These are phyloP conservation scores for Entomyzon cyanotis DNA, from an alignment of 2,113 vertebrate genomes.

Conservation along the genomic window DNA sequence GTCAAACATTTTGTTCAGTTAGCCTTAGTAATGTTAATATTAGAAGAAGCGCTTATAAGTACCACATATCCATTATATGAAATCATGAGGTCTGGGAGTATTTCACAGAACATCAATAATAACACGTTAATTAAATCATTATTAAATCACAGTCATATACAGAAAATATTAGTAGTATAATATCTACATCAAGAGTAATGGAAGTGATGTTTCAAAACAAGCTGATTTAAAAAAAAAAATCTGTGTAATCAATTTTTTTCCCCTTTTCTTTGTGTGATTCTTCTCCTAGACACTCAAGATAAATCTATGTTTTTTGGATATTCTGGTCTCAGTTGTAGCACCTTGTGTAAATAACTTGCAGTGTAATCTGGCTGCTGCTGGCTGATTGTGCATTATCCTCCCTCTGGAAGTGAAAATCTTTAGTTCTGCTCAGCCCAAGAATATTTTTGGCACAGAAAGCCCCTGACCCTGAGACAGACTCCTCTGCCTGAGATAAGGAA, in stretches of 20 bases:
- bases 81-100: not conserved
- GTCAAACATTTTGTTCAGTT: not conserved
- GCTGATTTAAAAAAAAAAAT: accelerated
- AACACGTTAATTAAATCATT: not conserved
- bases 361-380: not conserved
- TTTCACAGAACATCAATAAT: not conserved
- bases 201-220: not conserved
- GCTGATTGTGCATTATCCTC: not conserved
- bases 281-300: not conserved
- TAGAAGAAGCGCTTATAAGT: not conserved
- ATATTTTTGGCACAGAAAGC: not conserved
- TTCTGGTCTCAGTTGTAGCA: not conserved
- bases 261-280: not conserved
- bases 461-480: not conserved
- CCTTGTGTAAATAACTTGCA: not conserved
- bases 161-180: not conserved
- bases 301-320: not conserved
- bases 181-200: not conserved
- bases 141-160: not conserved
- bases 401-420: not conserved
- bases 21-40: not conserved
- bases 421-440: not conserved
- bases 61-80: not conserved
- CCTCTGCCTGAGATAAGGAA: not conserved
- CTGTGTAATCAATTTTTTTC: not conserved